Evolutionary conservation across 2,888 invertebrate genomes (phyloP).

Genomic region (Pristionchus mayeri): DNA sequence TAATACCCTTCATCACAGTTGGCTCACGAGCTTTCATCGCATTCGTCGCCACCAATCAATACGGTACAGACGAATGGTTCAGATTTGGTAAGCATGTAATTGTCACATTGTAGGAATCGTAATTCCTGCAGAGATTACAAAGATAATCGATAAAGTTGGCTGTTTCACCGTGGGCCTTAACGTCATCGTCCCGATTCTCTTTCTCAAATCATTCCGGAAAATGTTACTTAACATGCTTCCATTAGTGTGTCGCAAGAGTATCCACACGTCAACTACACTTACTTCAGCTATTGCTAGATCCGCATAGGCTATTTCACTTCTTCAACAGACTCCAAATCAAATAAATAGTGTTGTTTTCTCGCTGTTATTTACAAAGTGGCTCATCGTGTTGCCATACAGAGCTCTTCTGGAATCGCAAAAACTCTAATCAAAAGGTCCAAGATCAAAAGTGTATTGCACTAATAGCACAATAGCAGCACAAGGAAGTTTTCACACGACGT

Average conservation of each 20-base stretch:
- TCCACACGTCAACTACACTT: neutral
- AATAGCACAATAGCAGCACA: too few relatives aligned
- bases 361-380: too few relatives aligned
- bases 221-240: neutral
- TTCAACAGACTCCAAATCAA: too few relatives aligned
- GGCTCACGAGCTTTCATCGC: neutral
- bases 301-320: neutral
- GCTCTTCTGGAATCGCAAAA: too few relatives aligned
- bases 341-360: too few relatives aligned
- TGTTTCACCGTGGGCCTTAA: neutral
- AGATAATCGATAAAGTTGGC: neutral
- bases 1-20: neutral
- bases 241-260: neutral
- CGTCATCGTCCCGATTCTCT: neutral
- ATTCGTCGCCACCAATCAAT: neutral
- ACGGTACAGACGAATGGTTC: too few relatives aligned
- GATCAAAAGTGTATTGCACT: too few relatives aligned
- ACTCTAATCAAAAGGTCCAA: too few relatives aligned
- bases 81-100: too few relatives aligned
- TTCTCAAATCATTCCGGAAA: neutral
- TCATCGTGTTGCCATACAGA: too few relatives aligned
- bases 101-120: neutral
- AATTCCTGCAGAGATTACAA: neutral
- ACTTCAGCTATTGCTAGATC: neutral
- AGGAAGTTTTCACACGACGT: too few relatives aligned